Evolutionary conservation across 2,888 invertebrate species (phyloP), one percentile per base, ranked within the genome.

Genomic region (Diarsia rubi): DNA sequence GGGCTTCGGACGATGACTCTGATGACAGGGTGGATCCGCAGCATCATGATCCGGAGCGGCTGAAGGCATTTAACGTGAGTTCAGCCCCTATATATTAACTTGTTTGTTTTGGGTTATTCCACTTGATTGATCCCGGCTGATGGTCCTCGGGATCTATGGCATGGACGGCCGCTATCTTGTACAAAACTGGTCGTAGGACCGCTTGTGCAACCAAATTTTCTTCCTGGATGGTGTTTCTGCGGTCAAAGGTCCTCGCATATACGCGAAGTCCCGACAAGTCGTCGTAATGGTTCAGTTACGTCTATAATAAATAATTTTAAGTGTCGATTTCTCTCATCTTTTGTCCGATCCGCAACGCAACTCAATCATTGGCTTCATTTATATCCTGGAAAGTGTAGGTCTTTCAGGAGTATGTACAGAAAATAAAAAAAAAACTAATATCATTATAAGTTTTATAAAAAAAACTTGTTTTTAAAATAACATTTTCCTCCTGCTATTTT

Each of bases 61-160:
- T 99, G 85, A 99, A 99, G 95, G 99, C 99, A 83, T 99, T 99
- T 93, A 99, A 99, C 96, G 99, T 99, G 95, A 98, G 98, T 94
- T 65, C 24, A 42, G 14, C 42, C 12, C 0, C 60, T 5, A 37
- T n/a, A 60, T 0, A n/a, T n/a, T 59, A 4, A 19, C 16, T n/a
- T 27, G 16, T 16, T 6, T 57, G 6, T 57, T 14, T 24, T 2
- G 54, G 54, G 24, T 52, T 24, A 52, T 12, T 52, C n/a, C 24
- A 12, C 52, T 14, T 54, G n/a, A n/a, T n/a, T n/a, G n/a, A n/a
- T n/a, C n/a, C n/a, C n/a, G 21, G 52, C 14, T 54, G 4, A 52
- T n/a, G n/a, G 11, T 11, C n/a, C 49, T 21, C 47, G 21, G 8
- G 49, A 49, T 0, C 21, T 49, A 21, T 21, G 0, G 5, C n/a